These are phyloP conservation scores for Artemisiospiza belli DNA, from an alignment of 2,113 vertebrate genomes.

Conservation along the genomic window DNA sequence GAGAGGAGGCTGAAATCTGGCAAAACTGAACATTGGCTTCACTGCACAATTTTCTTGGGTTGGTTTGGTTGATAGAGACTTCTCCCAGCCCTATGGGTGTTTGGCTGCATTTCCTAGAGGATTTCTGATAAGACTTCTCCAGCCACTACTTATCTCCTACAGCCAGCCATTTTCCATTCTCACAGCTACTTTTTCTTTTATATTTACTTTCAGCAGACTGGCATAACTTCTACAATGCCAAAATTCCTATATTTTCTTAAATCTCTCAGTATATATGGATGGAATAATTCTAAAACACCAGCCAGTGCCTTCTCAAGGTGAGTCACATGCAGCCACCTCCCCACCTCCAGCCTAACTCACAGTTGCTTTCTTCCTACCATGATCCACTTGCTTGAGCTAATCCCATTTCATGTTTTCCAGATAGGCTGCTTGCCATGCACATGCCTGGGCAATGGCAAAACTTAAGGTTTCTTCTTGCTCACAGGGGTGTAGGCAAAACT, in stretches of 20 bases:
- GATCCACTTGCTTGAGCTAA: not conserved
- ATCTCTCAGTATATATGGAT: not conserved
- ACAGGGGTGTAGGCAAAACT: not conserved
- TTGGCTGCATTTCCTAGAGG: conserved; percentile 46
- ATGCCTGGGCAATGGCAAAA: conserved; percentile 10
- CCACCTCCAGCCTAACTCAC: not conserved
- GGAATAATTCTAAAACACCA: not conserved
- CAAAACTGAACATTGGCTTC: conserved; percentile 3
- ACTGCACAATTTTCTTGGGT: not conserved
- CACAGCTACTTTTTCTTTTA: conserved; percentile 20
- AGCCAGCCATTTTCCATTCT: conserved; percentile 40
- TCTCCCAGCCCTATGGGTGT: not conserved
- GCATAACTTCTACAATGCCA: not conserved
- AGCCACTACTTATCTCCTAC: conserved; percentile 60
- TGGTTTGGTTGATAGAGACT: not conserved
- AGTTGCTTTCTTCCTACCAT: not conserved
- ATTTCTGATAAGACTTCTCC: conserved; percentile 47
- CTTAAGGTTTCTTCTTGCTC: not conserved
- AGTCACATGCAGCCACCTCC: not conserved
- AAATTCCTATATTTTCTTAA: not conserved
- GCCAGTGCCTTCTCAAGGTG: not conserved
- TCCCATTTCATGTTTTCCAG: conserved; percentile 4
- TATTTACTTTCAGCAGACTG: conserved; percentile 2
- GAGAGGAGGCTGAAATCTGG: not conserved
- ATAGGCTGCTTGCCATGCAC: conserved; percentile 34